These are phyloP conservation scores for Patella pellucida DNA, from an alignment of 2,888 invertebrate genomes.

Conservation along the genomic window DNA sequence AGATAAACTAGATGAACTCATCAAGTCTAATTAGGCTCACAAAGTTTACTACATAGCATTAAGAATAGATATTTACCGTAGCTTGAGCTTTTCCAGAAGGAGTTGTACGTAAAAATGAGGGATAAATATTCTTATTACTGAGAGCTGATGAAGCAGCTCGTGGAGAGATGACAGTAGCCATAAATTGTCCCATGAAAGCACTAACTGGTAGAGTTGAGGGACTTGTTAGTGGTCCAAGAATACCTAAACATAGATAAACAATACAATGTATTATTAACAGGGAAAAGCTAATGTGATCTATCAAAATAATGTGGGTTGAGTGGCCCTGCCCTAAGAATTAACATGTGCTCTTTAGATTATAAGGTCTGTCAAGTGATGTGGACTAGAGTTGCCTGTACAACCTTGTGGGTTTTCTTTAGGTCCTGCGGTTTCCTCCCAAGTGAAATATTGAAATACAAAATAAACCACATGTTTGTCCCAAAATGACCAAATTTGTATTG, in stretches of 20 bases:
- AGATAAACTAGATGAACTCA: too few relatives aligned
- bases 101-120: slow-evolving; percentile 59
- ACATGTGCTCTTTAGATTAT: too few relatives aligned
- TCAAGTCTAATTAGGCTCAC: too few relatives aligned
- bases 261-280: not conserved
- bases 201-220: slow-evolving; percentile 75
- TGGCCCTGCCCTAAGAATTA: too few relatives aligned
- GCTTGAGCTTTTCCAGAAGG: slow-evolving; percentile 45
- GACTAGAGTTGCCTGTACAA: too few relatives aligned
- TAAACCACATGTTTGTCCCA: not conserved
- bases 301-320: too few relatives aligned
- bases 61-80: slow-evolving; percentile 41
- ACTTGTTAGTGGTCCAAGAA: slow-evolving; percentile 75
- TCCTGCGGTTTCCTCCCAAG: too few relatives aligned
- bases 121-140: slow-evolving; percentile 55
- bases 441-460: not conserved
- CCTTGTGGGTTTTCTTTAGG: too few relatives aligned
- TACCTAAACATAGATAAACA: slow-evolving; percentile 66
- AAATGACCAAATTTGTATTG: too few relatives aligned
- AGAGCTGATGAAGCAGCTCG: slow-evolving; percentile 43
- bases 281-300: not conserved
- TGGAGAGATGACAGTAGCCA: slow-evolving; percentile 72
- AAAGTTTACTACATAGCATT: too few relatives aligned
- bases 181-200: slow-evolving; percentile 73
- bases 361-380: too few relatives aligned